Base-by-base conservation (phyloP, 2,888 invertebrate genomes). In the Rotaria macrura region DNA sequence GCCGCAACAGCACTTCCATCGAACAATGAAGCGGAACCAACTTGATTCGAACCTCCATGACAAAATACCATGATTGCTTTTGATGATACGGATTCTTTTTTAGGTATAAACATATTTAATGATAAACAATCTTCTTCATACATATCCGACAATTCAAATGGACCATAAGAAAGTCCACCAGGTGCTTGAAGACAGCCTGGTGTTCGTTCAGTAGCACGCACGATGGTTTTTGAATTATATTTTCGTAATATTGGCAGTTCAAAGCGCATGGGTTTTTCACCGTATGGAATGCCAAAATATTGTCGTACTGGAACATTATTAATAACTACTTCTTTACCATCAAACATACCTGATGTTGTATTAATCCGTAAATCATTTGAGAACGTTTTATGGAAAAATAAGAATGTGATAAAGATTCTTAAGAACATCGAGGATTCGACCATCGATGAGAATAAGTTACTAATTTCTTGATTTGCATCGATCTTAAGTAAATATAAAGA, bases 31-130 rank as follows among this genome's bases (percentile, higher is more conserved):
- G 86, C 65, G 14, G 57, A 49, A 49, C 86, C 84, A 14, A 79
- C 86, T 34, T 84, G 84, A 38, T 86, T 86, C 20, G 86, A 86
- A 38, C 86, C 86, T 23, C 86, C 86, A 83, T 86, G 86, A 34
- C 84, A 84, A 55, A 74, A 86, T 2, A 86, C 84, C 47, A 86
- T 86, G 25, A 79, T 79, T 79, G 79, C 79, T n/a, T 25, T 40
- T 17, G 72, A 49, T 20, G 72, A 40, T 12, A 49, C 6, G 1
- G 84, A 84, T 34, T 47, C 57, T 29, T 14, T 49, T 29, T 38
- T 65, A 4, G 86, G 86, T 25, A 79, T 23, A 57, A 74, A 86
- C 23, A 86, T 52, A 43, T 86, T 84, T 7, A 86, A 47, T 40
- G 74, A 43, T 54, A 86, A 65, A 79, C 86, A 86, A 49, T 86